Conservation (phyloP, 2,113 vertebrate genomes). For the Cyprinus carpio region DNA sequence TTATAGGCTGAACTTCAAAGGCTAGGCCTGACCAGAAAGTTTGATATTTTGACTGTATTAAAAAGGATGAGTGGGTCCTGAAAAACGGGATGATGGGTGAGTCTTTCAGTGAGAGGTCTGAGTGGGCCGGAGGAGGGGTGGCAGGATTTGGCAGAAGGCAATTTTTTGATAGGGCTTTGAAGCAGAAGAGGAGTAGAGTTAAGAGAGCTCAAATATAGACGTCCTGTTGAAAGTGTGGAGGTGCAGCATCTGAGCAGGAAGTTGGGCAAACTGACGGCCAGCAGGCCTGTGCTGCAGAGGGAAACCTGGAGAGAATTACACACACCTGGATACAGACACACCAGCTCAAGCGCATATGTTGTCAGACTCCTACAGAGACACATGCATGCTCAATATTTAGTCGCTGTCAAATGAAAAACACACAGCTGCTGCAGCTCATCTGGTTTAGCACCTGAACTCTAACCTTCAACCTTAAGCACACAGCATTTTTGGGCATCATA, state of each 20-base stretch:
- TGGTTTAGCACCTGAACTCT: constrained; percentile 44
- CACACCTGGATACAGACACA: constrained; percentile 27
- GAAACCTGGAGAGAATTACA: constrained; percentile 61
- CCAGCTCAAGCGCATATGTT: constrained; percentile 29
- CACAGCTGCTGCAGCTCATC: constrained; percentile 11
- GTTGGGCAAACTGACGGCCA: constrained; percentile 53
- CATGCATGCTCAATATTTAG: constrained; percentile 4
- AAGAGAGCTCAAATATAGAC: constrained; percentile 75
- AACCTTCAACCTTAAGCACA: constrained; percentile 24
- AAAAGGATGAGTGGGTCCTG: constrained; percentile 50
- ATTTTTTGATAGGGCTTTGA: constrained; percentile 82
- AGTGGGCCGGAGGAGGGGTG: constrained; percentile 61
- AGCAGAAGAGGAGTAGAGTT: constrained; percentile 81
- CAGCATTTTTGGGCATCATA: constrained; percentile 53
- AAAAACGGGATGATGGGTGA: constrained; percentile 65
- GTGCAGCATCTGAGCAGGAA: constrained; percentile 69
- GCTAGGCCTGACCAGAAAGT: constrained; percentile 74
- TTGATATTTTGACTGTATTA: constrained; percentile 81
- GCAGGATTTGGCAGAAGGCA: constrained; percentile 62
- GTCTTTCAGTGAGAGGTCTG: constrained; percentile 66
- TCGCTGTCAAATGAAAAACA: neutral
- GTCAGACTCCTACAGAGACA: constrained; percentile 22
- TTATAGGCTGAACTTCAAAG: constrained; percentile 75
- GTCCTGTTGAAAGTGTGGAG: constrained; percentile 22
- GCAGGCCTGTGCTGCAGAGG: constrained; percentile 42